Evolutionary conservation across 2,113 vertebrate species (phyloP).

Genomic region (Labeo rohita): DNA sequence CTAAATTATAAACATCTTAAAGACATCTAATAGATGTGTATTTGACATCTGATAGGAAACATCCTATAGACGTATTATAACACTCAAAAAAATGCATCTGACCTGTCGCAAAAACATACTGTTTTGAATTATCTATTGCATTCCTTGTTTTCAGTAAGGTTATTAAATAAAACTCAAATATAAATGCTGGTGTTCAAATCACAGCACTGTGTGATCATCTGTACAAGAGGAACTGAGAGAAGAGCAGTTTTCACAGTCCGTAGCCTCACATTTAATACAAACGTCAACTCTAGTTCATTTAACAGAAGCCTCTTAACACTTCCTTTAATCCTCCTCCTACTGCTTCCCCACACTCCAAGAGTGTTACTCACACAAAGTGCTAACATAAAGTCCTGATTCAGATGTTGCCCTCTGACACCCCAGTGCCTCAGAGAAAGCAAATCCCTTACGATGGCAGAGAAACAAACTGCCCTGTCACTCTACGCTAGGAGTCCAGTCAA

Average conservation of each 20-base stretch:
- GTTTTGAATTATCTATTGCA: not conserved
- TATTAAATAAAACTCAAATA: not conserved
- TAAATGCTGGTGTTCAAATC: not conserved
- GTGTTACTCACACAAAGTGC: constrained; percentile 41
- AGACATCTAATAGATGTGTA: too few relatives aligned
- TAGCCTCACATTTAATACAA: not conserved
- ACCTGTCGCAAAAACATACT: not conserved
- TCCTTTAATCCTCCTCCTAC: not conserved
- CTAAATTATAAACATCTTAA: too few relatives aligned
- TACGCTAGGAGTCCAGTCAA: not conserved
- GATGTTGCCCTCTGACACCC: not conserved
- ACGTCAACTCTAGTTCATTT: not conserved
- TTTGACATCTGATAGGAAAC: too few relatives aligned
- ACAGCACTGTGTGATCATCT: not conserved
- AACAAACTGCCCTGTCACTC: constrained; percentile 42
- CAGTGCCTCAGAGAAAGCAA: not conserved
- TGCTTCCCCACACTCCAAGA: not conserved
- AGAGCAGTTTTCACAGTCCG: constrained; percentile 11
- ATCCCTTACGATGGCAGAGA: constrained; percentile 29
- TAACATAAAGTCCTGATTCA: constrained; percentile 20
- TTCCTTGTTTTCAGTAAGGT: not conserved
- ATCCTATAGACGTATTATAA: too few relatives aligned
- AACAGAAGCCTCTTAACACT: constrained; percentile 30
- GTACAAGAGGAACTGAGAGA: not conserved
- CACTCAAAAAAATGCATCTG: too few relatives aligned